Percentiles rank a stretch among this genome's conserved stretches.
Evolutionary conservation across 2,888 invertebrate genomes (phyloP).

Genomic region (Philhelius pedissequus): DNA sequence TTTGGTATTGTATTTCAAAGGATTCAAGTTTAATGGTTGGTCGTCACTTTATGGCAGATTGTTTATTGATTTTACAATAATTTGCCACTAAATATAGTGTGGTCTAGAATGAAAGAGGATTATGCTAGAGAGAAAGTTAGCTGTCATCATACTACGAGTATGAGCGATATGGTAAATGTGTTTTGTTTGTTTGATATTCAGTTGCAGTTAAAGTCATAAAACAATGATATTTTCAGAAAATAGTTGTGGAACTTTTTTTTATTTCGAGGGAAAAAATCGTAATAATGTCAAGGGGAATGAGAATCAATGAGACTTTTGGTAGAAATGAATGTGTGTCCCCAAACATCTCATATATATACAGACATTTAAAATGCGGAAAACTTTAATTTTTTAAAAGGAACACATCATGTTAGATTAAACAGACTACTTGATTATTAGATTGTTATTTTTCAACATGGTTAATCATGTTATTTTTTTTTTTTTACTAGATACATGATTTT

Average conservation of each 20-base stretch:
- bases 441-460: too few species aligned
- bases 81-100: slow-evolving; percentile 17
- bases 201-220: not conserved
- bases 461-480: too few species aligned
- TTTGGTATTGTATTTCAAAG: slow-evolving; percentile 23
- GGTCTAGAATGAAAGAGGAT: not conserved
- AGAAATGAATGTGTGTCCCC: too few species aligned
- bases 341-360: too few species aligned
- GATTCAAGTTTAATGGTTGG: slow-evolving; percentile 26
- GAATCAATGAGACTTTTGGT: too few species aligned
- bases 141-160: slow-evolving; percentile 1
- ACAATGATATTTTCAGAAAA: not conserved
- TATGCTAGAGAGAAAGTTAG: not conserved
- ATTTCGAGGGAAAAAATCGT: too few species aligned
- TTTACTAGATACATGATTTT: too few species aligned
- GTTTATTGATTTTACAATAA: slow-evolving; percentile 48
- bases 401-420: too few species aligned
- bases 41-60: slow-evolving; percentile 18
- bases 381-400: too few species aligned
- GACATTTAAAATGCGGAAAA: too few species aligned
- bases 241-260: not conserved
- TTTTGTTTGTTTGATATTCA: not conserved
- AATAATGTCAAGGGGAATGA: too few species aligned
- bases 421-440: too few species aligned
- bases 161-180: not conserved